Evolutionary conservation across 2,113 vertebrate species (phyloP), one percentile per base, ranked within the genome.

Genomic region (Grammomys surdaster): DNA sequence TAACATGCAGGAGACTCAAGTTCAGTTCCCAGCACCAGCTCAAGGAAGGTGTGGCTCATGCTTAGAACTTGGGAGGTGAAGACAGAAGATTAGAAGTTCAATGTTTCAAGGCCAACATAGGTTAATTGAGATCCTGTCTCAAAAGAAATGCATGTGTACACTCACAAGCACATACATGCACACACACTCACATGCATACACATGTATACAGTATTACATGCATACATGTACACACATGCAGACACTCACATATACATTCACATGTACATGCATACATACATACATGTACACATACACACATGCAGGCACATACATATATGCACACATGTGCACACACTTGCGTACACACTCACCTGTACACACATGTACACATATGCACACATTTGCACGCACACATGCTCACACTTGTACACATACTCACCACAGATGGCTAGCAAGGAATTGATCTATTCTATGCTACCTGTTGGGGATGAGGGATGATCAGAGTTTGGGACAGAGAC

Each of bases 141-240:
- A 87, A 87, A 51, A 87, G 9, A 69, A 36, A 51, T 14, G 2
- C 31, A 69, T 36, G 9, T 14, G 56, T 12, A 28, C 1, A 28
- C n/a, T 63, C 24, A 63, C 22, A 84, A 4, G 56, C 11, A 60
- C 8, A 82, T 2, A 58, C 12, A 58, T 11, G 26, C 36, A 60
- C 20, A 40, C 20, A 81, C 22, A 78, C 46, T 13, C 7, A 77
- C 7, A 76, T 0, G 0, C 11, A 60, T 7, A 6, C 22, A 13
- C 22, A 75, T 20, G 36, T 13, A 6, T 14, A 46, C 43, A 17
- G 10, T 40, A 40, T 5, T 40, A 11, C 40, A 43, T 5, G 24
- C 20, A 28, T 26, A 24, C 1, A 5, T 24, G 3, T 0, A 19
- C 48, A 19, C 0, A 1, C 28, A 78, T 6, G 20, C 19, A 60